A percentile compares a stretch with the other conserved stretches of the same genome.
These are phyloP conservation scores for Muscicapa striata DNA, from an alignment of 2,797 vertebrate genomes.

Conservation along the genomic window DNA sequence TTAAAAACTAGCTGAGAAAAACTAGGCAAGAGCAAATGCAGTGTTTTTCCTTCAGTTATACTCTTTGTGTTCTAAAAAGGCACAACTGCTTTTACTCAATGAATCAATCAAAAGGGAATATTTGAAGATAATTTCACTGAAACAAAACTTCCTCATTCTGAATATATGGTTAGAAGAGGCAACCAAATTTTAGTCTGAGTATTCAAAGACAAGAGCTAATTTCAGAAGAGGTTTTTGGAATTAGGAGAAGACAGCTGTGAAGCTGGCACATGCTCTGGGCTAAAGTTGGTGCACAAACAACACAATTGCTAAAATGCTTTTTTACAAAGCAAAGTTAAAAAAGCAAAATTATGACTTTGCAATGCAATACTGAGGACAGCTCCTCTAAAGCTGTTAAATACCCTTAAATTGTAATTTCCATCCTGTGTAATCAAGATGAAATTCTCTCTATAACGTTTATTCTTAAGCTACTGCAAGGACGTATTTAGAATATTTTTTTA, in stretches of 20 bases:
- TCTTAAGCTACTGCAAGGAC: neutral
- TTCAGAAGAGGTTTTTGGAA: constrained; percentile 27
- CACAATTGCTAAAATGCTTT: constrained; percentile 26
- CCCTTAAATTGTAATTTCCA: constrained; percentile 9
- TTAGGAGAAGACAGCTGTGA: constrained; percentile 43
- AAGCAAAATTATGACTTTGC: neutral
- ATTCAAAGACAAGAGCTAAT: constrained; percentile 29
- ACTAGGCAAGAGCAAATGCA: neutral
- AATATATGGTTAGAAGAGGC: neutral
- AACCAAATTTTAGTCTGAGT: constrained; percentile 13
- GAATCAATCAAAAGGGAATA: constrained; percentile 25
- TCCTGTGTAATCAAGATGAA: neutral
- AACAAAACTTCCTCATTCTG: constrained; percentile 18
- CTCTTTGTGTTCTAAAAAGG: neutral
- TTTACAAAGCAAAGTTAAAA: neutral
- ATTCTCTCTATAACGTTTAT: neutral
- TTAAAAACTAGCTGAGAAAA: constrained; percentile 5
- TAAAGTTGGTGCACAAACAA: constrained; percentile 17
- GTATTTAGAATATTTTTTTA: neutral
- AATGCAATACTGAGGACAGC: neutral
- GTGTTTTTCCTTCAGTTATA: neutral
- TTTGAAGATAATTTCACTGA: constrained; percentile 3
- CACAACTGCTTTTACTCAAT: neutral
- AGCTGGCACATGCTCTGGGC: constrained; percentile 13
- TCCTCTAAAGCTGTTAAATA: constrained; percentile 17